Evolutionary conservation across 2,888 invertebrate genomes (phyloP), one percentile per base, ranked within the genome.

Genomic region (Drosophila longiperda): DNA sequence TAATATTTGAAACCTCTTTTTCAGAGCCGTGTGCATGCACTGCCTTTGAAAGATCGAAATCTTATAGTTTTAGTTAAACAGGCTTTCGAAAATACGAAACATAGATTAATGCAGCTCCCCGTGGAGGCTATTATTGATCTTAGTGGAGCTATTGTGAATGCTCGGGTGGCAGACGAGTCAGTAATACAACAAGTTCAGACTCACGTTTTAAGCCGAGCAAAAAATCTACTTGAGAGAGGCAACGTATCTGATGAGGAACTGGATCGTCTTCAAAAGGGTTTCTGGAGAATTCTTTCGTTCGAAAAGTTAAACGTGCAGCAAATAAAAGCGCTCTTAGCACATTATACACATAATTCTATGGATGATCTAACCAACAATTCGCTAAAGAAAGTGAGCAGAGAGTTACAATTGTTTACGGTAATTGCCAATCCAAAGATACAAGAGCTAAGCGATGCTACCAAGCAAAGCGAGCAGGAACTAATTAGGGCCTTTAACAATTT

Each of bases 401-500:
- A 60, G 20, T 15, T 73, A 2, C 54, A 29, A 17, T 8, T 34
- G 4, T 66, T 73, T 12, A 5, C 3, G 3, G 20, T n/a, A 23
- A 1, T 7, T 17, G n/a, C 32, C 3, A 66, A 7, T 33, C 58
- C 42, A 2, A 73, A 60, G 33, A 34, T 72, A 3, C 58, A 59
- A 7, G 36, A 54, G 6, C 45, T 72, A 1, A 73, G 65, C 40
- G 36, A 32, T 15, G 34, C 40, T 3, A 52, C 71, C 4, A 53
- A 72, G 20, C 48, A 65, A 20, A 72, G 40, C 15, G 72, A 72
- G 17, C 45, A 17, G 0, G 11, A 29, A 1, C 36, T 72, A 1
- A 59, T 72, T 12, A 26, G 45, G 11, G 58, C 71, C 1, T 72
- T 45, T 2, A 72, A 72, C 32, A 33, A 29, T 34, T 15, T 72